phyloP scores from a whole-genome alignment of 1,140 invertebrate species.

The Drosophila rhopaloa region DNA sequence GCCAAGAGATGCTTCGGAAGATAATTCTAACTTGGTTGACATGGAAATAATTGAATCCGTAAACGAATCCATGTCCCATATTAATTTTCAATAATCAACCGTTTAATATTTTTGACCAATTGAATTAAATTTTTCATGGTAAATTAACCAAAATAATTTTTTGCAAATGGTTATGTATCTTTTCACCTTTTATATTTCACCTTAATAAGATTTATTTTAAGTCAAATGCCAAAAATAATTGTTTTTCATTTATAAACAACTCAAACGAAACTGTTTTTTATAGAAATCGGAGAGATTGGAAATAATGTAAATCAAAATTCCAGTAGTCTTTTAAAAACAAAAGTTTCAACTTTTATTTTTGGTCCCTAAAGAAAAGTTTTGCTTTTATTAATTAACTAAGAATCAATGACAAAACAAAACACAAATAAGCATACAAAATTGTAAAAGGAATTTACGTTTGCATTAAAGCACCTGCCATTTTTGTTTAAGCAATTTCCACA shows the following conservation, averaged over 20 bases:
- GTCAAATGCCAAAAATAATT: too few species aligned
- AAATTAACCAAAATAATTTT: background rate
- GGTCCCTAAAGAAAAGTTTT: too few species aligned
- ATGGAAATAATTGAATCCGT: background rate
- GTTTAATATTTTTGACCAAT: slow-evolving; percentile 3
- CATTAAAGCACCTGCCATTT: background rate
- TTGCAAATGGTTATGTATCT: background rate
- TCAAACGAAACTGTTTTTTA: too few species aligned
- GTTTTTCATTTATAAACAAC: too few species aligned
- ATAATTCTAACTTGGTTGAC: background rate
- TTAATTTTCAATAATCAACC: background rate
- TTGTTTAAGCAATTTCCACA: background rate
- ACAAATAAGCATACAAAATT: too few species aligned
- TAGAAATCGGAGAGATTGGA: too few species aligned
- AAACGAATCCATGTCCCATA: background rate
- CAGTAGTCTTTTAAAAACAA: too few species aligned
- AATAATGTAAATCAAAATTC: too few species aligned
- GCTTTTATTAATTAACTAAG: too few species aligned
- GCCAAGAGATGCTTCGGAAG: background rate
- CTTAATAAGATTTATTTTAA: too few species aligned
- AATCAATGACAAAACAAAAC: too few species aligned
- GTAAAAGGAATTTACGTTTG: background rate
- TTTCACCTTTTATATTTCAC: background rate
- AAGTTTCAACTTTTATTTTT: too few species aligned
- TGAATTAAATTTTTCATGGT: slow-evolving; percentile 10